phyloP scores from a whole-genome alignment of 2,888 invertebrate genomes.

The Tortricodes alternella region DNA sequence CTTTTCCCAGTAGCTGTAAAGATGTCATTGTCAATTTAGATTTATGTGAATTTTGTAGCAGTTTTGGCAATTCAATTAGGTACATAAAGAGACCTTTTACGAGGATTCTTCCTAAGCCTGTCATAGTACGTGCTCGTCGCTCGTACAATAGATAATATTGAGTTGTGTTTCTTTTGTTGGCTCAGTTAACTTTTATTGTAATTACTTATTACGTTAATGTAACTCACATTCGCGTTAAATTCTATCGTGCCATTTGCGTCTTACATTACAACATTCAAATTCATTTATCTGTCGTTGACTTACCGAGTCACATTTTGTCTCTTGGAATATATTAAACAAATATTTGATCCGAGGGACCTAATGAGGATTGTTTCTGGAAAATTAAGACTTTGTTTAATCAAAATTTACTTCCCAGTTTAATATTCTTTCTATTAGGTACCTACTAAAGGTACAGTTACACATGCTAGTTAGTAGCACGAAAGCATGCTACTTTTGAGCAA shows the following conservation, averaged over 20 bases:
- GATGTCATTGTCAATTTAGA: neutral
- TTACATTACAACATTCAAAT: neutral
- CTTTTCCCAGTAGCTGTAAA: neutral
- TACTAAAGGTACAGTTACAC: too few species aligned
- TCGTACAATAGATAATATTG: conserved; percentile 1
- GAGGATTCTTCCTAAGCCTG: neutral
- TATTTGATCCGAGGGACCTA: too few species aligned
- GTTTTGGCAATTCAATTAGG: neutral
- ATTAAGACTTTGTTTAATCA: too few species aligned
- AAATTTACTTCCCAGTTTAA: too few species aligned
- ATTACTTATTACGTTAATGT: conserved; percentile 1
- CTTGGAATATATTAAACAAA: too few species aligned
- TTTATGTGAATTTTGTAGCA: neutral
- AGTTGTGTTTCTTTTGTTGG: neutral
- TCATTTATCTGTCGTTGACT: neutral
- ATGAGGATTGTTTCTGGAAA: too few species aligned
- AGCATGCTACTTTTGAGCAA: too few species aligned
- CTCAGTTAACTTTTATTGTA: conserved; percentile 3
- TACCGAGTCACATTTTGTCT: neutral
- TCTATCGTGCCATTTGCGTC: neutral
- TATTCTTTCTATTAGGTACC: too few species aligned
- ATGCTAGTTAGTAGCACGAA: too few species aligned
- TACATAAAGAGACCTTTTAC: conserved; percentile 2
- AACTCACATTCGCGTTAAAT: neutral
- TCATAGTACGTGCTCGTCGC: neutral